phyloP scores from a whole-genome alignment of 2,113 vertebrate genomes.

The Solea solea region DNA sequence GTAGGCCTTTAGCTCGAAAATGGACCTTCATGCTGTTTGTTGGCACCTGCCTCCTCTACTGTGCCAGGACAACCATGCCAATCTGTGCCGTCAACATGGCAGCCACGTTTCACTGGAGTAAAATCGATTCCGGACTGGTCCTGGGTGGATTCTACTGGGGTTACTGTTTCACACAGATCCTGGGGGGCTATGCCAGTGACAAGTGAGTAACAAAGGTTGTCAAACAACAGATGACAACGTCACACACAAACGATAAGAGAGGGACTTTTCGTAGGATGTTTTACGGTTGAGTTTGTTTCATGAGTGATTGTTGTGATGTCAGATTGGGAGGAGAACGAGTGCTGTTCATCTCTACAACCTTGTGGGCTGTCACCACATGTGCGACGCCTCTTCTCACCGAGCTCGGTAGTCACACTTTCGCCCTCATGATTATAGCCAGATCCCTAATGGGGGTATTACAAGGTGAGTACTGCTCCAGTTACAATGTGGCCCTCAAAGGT shows the following conservation, averaged over 20 bases:
- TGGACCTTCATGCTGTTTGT: conserved; percentile 86
- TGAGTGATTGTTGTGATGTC: background rate
- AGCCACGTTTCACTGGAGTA: conserved; percentile 86
- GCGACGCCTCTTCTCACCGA: conserved; percentile 82
- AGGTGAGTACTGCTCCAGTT: conserved; percentile 76
- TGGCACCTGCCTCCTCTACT: conserved; percentile 90
- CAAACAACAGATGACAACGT: background rate
- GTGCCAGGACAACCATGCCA: conserved; percentile 86
- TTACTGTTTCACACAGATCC: conserved; percentile 91
- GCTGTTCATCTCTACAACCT: conserved; percentile 84
- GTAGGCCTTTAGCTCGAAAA: conserved; percentile 77
- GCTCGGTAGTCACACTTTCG: conserved; percentile 78
- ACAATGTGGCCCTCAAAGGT: too few relatives aligned
- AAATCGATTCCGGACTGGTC: conserved; percentile 86
- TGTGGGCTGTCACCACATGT: conserved; percentile 84
- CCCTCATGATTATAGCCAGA: conserved; percentile 82
- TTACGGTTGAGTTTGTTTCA: background rate
- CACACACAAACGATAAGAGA: background rate
- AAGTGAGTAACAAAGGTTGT: conserved; percentile 60
- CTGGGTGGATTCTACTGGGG: conserved; percentile 96
- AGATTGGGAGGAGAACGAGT: conserved; percentile 92
- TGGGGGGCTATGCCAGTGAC: conserved; percentile 90
- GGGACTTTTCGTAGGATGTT: background rate
- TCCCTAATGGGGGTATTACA: conserved; percentile 90
- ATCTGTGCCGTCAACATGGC: conserved; percentile 86